phyloP scores from a whole-genome alignment of 2,113 vertebrate species.

The Heterotilapia buettikoferi region DNA sequence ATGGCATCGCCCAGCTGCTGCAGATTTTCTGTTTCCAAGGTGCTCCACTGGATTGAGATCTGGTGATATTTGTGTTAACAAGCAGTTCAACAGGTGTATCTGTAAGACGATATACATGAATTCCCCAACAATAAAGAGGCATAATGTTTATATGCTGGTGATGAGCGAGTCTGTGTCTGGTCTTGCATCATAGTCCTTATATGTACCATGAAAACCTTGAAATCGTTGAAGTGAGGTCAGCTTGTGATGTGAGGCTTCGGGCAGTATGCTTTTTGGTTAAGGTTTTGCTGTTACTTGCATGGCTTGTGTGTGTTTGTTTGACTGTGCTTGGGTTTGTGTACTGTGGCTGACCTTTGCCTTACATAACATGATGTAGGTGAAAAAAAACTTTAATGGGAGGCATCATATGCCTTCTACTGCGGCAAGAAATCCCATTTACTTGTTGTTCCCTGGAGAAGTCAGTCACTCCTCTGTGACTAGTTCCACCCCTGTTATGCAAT shows the following conservation, averaged over 20 bases:
- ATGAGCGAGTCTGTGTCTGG: neutral
- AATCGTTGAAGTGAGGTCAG: neutral
- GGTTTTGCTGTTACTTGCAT: neutral
- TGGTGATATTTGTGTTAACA: neutral
- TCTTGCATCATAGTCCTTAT: neutral
- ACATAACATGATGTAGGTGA: neutral
- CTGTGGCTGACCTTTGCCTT: neutral
- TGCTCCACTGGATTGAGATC: neutral
- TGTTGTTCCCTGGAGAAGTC: neutral
- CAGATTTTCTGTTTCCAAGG: neutral
- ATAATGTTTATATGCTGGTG: neutral
- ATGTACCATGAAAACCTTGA: neutral
- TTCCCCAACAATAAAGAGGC: neutral
- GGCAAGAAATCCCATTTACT: neutral
- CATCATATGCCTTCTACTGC: neutral
- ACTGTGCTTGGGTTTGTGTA: neutral
- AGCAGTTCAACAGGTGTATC: neutral
- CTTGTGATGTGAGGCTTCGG: neutral
- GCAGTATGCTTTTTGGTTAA: neutral
- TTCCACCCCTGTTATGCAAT: conserved; percentile 1
- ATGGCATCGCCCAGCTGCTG: neutral
- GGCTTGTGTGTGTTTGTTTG: neutral
- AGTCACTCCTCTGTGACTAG: neutral
- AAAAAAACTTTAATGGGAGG: neutral
- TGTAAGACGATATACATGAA: neutral